Conservation (phyloP, 2,113 vertebrate genomes). For the Rallus limicola region DNA sequence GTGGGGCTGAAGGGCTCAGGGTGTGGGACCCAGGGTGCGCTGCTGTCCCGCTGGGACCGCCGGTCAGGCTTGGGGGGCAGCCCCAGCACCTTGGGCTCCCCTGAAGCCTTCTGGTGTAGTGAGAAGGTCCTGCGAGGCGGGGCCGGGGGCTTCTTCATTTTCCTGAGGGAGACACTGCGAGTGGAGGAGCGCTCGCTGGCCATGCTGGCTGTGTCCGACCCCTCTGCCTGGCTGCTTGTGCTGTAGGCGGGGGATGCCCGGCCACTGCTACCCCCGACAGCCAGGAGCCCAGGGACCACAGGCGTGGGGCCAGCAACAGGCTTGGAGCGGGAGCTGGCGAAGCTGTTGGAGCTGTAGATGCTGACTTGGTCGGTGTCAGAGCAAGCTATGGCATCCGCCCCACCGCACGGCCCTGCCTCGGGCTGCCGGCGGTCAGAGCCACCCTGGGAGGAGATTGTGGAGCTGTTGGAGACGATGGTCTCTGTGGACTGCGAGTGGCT, state of each 20-base stretch:
- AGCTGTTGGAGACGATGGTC: slow-evolving; percentile 88
- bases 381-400: not conserved
- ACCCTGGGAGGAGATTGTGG: slow-evolving; percentile 85
- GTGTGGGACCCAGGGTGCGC: not conserved
- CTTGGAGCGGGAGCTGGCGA: slow-evolving; percentile 40
- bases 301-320: not conserved
- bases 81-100: slow-evolving; percentile 76
- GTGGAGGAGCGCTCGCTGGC: slow-evolving; percentile 75
- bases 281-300: not conserved
- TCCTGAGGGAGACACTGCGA: slow-evolving; percentile 87
- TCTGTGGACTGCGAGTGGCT: slow-evolving; percentile 91
- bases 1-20: slow-evolving; percentile 13
- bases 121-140: slow-evolving; percentile 90
- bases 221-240: slow-evolving; percentile 63
- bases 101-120: slow-evolving; percentile 75
- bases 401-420: not conserved
- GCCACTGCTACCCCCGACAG: slow-evolving; percentile 20
- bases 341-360: slow-evolving; percentile 60
- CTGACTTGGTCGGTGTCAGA: slow-evolving; percentile 64
- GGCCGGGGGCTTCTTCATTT: slow-evolving; percentile 86
- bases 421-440: slow-evolving; percentile 71
- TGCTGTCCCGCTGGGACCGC: slow-evolving; percentile 32
- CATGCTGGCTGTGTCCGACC: slow-evolving; percentile 69
- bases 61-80: slow-evolving; percentile 72
- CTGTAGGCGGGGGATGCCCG: slow-evolving; percentile 45